These are phyloP conservation scores for Eleginops maclovinus DNA, from an alignment of 2,113 vertebrate genomes.

Conservation along the genomic window DNA sequence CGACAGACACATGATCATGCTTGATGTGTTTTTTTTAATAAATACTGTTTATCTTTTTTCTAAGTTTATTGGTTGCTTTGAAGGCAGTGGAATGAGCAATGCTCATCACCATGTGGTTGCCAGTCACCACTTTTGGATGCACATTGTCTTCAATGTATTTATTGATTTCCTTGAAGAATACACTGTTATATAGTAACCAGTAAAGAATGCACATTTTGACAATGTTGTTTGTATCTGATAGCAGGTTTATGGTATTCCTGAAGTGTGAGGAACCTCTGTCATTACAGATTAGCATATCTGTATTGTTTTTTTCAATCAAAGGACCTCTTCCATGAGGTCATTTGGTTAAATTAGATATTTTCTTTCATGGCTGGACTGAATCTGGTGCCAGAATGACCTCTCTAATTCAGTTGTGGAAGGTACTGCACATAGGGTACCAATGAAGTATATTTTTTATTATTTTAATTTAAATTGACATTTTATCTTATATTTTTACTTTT, in stretches of 20 bases:
- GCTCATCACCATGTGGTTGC: conserved; percentile 72
- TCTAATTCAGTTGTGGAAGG: neutral
- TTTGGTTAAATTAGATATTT: neutral
- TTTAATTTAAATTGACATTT: neutral
- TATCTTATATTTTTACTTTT: neutral
- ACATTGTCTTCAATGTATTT: conserved; percentile 20
- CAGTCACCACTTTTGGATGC: conserved; percentile 58
- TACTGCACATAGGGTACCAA: neutral
- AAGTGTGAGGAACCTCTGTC: conserved; percentile 9
- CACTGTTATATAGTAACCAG: conserved; percentile 26
- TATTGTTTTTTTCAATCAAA: conserved; percentile 33
- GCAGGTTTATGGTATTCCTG: conserved; percentile 40
- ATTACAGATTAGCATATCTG: conserved; percentile 34
- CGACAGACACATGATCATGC: conserved; percentile 54
- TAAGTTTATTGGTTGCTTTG: conserved; percentile 67
- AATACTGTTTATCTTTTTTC: conserved; percentile 34
- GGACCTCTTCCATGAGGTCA: neutral
- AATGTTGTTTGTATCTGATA: conserved; percentile 34
- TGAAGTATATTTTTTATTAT: neutral
- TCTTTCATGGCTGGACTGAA: neutral
- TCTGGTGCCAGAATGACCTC: neutral
- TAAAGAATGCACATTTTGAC: conserved; percentile 36
- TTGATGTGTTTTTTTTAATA: conserved; percentile 59
- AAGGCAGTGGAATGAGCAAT: conserved; percentile 51
- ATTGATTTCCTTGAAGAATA: conserved; percentile 21